Conservation (phyloP, 2,888 invertebrate species). For the Sympetrum striolatum region DNA sequence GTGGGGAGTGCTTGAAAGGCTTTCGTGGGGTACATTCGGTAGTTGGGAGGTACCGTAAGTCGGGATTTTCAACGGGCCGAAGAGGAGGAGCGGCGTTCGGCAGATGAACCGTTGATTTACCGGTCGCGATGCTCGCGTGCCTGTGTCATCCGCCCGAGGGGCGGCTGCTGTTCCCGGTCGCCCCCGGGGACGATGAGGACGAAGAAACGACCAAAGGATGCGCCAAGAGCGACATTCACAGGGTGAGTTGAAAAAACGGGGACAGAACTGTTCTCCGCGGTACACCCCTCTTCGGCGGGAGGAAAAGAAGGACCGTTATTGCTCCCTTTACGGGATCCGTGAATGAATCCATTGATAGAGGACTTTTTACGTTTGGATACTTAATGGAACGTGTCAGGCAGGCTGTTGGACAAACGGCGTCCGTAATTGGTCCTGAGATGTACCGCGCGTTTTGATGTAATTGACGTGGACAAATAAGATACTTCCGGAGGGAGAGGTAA, state of each 20-base stretch:
- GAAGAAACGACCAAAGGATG: not conserved
- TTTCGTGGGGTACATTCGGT: too few species aligned
- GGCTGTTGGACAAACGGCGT: not conserved
- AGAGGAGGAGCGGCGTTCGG: not conserved
- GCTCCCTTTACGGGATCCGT: not conserved
- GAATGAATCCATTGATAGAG: not conserved
- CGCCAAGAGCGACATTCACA: not conserved
- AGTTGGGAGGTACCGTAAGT: too few species aligned
- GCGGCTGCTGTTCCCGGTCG: not conserved
- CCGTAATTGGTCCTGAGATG: not conserved
- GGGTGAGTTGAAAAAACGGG: not conserved
- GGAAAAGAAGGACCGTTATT: not conserved
- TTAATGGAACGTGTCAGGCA: not conserved
- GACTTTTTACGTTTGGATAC: not conserved
- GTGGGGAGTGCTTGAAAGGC: not conserved
- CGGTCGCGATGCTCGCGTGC: not conserved
- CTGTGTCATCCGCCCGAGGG: not conserved
- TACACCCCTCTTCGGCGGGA: not conserved
- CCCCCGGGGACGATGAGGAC: not conserved
- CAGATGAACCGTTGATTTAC: not conserved
- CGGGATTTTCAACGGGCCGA: not conserved
- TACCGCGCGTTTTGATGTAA: not conserved
- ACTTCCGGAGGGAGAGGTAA: too few species aligned
- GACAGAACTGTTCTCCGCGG: not conserved
- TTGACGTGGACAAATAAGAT: not conserved